Conservation (phyloP, 2,113 vertebrate genomes). For the Pan paniscus region DNA sequence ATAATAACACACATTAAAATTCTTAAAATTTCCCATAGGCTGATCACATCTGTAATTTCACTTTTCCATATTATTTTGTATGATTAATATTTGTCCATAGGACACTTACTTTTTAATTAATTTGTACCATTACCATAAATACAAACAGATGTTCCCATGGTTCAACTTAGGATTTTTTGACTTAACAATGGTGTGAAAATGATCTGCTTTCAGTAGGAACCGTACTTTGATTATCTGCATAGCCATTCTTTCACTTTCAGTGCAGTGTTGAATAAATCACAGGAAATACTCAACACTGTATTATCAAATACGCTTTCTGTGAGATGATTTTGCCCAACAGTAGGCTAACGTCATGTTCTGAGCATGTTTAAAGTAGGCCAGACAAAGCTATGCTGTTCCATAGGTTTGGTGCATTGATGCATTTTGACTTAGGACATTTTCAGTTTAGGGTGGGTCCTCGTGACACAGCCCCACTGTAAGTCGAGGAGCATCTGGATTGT, state of each 20-base stretch:
- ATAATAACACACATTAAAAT: not conserved
- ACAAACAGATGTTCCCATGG: not conserved
- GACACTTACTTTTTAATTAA: not conserved
- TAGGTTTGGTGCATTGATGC: not conserved
- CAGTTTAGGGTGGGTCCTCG: not conserved
- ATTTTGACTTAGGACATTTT: not conserved
- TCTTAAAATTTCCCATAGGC: not conserved
- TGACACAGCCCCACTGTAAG: no score
- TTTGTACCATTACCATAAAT: not conserved
- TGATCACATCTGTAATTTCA: not conserved
- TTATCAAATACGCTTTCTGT: not conserved
- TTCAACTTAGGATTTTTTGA: not conserved
- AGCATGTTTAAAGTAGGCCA: not conserved
- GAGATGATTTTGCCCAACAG: not conserved
- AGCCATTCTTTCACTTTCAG: not conserved
- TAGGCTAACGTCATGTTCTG: not conserved
- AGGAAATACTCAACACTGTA: not conserved
- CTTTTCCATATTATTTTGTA: not conserved
- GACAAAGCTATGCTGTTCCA: not conserved
- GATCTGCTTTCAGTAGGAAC: not conserved
- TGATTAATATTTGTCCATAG: not conserved
- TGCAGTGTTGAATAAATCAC: not conserved
- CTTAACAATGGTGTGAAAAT: not conserved
- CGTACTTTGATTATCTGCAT: rapidly evolving
- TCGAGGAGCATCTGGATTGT: not conserved